Conservation (phyloP, 1,140 invertebrate genomes). For the Papilio helenus region DNA sequence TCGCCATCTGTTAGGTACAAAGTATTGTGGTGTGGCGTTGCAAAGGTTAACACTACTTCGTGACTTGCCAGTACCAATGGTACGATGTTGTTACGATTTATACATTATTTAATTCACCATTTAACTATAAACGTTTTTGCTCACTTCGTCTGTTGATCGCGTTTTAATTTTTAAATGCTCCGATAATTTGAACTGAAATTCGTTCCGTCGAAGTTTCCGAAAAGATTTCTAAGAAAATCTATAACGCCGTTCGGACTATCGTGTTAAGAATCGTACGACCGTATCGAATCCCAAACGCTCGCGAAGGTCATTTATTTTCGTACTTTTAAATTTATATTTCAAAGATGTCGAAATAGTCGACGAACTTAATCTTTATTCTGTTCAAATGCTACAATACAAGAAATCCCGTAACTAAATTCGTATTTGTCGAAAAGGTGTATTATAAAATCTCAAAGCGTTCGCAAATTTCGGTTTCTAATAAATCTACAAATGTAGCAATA, state of each 20-base stretch:
- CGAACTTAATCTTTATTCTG: slow-evolving; percentile 28
- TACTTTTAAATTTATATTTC: slow-evolving; percentile 34
- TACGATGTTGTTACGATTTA: slow-evolving; percentile 62
- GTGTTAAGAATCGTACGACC: slow-evolving; percentile 24
- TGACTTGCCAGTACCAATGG: slow-evolving; percentile 65
- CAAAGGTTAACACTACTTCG: slow-evolving; percentile 71
- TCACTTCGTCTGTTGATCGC: slow-evolving; percentile 5
- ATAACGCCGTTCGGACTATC: slow-evolving; percentile 30
- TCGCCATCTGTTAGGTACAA: slow-evolving; percentile 61
- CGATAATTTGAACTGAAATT: slow-evolving; percentile 31
- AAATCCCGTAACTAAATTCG: slow-evolving; percentile 29
- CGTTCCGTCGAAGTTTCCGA: slow-evolving; percentile 33
- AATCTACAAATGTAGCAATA: neutral
- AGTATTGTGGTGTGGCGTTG: slow-evolving; percentile 55
- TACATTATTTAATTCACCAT: slow-evolving; percentile 47
- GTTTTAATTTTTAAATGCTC: slow-evolving; percentile 31
- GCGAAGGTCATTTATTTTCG: slow-evolving; percentile 35
- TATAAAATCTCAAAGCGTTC: slow-evolving; percentile 12
- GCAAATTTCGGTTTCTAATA: neutral
- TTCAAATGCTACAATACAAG: slow-evolving; percentile 19
- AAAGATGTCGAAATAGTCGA: slow-evolving; percentile 16
- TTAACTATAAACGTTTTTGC: slow-evolving; percentile 28
- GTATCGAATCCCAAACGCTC: slow-evolving; percentile 31
- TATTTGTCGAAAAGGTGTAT: neutral
- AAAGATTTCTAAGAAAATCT: slow-evolving; percentile 36